Conservation (phyloP, 1,140 invertebrate genomes). For the Drosophila suzukii region DNA sequence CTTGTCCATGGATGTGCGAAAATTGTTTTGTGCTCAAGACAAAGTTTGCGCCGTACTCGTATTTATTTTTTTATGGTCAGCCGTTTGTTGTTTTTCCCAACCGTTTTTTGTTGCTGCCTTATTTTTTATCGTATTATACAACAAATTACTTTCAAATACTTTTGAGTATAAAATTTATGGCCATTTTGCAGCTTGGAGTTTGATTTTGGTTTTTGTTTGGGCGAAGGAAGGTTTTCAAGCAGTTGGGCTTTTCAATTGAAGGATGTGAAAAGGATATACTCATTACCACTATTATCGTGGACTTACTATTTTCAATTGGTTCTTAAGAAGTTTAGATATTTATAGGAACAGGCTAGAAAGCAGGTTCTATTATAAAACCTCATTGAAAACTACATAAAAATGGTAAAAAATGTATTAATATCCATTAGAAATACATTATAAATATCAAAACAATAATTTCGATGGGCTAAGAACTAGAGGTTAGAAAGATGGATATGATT, state of each 20-base stretch:
- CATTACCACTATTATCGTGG: neutral
- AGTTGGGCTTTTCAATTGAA: neutral
- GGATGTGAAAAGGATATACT: neutral
- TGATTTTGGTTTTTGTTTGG: constrained; percentile 39
- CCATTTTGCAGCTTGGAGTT: constrained; percentile 43
- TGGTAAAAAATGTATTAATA: too few relatives aligned
- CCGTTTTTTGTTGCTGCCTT: constrained; percentile 15
- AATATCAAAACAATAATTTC: too few relatives aligned
- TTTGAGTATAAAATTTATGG: constrained; percentile 63
- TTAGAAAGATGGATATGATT: too few relatives aligned
- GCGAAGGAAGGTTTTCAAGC: neutral
- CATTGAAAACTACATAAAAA: too few relatives aligned
- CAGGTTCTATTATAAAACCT: too few relatives aligned
- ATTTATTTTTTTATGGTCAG: constrained; percentile 66
- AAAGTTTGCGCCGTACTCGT: constrained; percentile 59
- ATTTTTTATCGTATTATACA: constrained; percentile 61
- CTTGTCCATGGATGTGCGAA: constrained; percentile 32
- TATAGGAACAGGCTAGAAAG: neutral
- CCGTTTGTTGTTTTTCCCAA: constrained; percentile 28
- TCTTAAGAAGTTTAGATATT: neutral
- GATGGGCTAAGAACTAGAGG: too few relatives aligned
- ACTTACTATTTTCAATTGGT: neutral
- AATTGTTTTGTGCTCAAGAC: constrained; percentile 62
- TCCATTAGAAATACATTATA: neutral
- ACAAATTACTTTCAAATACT: constrained; percentile 76